Base-by-base conservation (phyloP, 2,797 vertebrate species). In the Distichodus sexfasciatus region DNA sequence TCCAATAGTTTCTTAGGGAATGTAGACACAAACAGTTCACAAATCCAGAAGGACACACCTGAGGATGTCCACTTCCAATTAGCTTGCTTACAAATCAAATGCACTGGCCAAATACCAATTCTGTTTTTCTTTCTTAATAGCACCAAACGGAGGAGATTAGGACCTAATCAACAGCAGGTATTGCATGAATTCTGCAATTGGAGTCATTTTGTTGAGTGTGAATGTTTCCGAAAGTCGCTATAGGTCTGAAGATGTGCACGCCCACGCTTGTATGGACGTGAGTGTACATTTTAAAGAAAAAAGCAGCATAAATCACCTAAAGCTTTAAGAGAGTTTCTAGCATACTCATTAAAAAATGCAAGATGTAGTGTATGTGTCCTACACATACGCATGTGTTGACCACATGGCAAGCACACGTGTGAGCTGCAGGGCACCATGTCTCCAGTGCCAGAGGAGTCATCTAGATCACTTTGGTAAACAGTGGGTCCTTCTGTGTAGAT, bases 161-260 rank as follows among this genome's bases (percentile, higher is more conserved):
- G n/a, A n/a, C n/a, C n/a, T 58, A 78, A 76, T 61, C 36, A 62
- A 35, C 26, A 66, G n/a, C 60, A 72, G 66, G 29, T 40, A 44
- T 60, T 28, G 8, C 14, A 10, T 33, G 60, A 38, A 67, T 59
- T 24, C 19, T 70, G 69, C 76, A 76, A 81, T 72, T 75, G 50
- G 68, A 74, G 51, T 5, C 23, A 35, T 68, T 69, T 76, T 79
- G 50, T 33, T 58, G 58, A 76, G 76, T 58, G 66, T 77, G 68
- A 79, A 19, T 69, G 71, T 79, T 79, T 79, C 57, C 31, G 10
- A 38, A 6, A 31, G 15, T 26, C 64, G 59, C 61, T 50, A 31
- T 62, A 69, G 69, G 63, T 38, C 55, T 61, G 40, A 3, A 44
- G 15, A 28, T 53, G 40, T 43, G 21, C 62, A 36, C 26, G 61